Conservation (phyloP, 2,797 vertebrate genomes). For the Ammospiza maritima region DNA sequence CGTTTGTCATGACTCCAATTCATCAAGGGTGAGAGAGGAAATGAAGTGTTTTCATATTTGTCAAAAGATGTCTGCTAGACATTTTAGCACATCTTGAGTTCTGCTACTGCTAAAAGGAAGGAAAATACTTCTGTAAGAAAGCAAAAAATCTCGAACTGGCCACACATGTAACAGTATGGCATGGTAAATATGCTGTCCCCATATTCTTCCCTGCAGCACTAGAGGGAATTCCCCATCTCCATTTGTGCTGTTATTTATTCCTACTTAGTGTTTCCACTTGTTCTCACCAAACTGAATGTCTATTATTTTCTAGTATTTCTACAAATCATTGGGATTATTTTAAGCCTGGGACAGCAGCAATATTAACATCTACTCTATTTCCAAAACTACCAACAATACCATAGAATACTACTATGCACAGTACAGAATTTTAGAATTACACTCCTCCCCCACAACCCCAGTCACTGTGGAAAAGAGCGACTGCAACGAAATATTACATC, state of each 20-base stretch:
- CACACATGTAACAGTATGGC: background rate
- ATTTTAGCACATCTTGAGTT: background rate
- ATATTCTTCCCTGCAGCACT: background rate
- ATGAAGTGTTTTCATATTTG: background rate
- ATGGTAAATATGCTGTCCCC: background rate
- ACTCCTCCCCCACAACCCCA: fast-evolving
- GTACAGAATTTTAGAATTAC: background rate
- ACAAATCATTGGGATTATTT: background rate
- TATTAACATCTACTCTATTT: background rate
- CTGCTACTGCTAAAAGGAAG: background rate
- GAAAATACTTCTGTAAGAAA: background rate
- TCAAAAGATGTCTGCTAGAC: background rate
- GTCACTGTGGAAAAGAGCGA: background rate
- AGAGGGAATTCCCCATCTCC: background rate
- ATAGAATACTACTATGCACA: background rate
- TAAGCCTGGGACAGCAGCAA: background rate
- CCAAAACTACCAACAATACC: background rate
- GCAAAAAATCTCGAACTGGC: background rate
- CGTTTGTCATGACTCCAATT: background rate
- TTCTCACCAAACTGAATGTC: background rate
- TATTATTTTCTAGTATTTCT: background rate
- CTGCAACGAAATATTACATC: background rate
- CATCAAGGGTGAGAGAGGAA: background rate
- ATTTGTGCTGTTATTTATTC: background rate
- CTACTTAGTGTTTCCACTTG: background rate